Base-by-base conservation (phyloP, 2,113 vertebrate species). In the Stigmatopora argus region DNA sequence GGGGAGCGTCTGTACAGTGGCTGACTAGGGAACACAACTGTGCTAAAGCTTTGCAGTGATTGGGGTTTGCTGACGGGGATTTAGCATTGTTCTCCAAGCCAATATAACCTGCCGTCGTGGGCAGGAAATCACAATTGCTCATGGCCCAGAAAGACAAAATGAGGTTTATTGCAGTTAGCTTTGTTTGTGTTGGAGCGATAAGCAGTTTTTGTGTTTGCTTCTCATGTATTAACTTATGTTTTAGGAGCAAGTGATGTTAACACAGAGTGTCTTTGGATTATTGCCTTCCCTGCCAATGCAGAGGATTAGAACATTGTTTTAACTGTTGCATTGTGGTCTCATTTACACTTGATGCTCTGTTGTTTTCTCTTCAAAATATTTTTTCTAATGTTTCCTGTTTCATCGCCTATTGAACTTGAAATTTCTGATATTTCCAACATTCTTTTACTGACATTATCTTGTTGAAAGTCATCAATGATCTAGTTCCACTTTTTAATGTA, bases 61-160 rank as follows among this genome's bases (percentile, higher is more conserved):
- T 52, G 46, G 66, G 70, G 48, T 80, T 76, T n/a, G 60, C 84
- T 75, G 77, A 75, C 65, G 3, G 73, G 78, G 83, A 85, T 85
- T 86, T 85, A 73, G 67, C 78, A 83, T 83, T 86, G 84, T 85
- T 85, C 72, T 75, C 66, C 34, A 70, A 81, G 77, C 83, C 82
- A 79, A 78, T 83, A 79, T 84, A 78, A 88, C 82, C 78, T 84
- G 79, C 70, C 81, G 86, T 72, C 63, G 34, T 73, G 78, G 61
- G 67, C 73, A 47, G 74, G 78, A 79, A 31, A 84, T 82, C 74
- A 86, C 71, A 67, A 74, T 76, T 66, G 68, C 71, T 83, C 75
- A 56, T 77, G 81, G 72, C 75, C 82, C 76, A 74, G 78, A 69
- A 82, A 78, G 69, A 69, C 69, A 72, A 72, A 78, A 82, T 19